Evolutionary conservation across 2,113 vertebrate species (phyloP).

Genomic region (Erythrocercus mccallii): DNA sequence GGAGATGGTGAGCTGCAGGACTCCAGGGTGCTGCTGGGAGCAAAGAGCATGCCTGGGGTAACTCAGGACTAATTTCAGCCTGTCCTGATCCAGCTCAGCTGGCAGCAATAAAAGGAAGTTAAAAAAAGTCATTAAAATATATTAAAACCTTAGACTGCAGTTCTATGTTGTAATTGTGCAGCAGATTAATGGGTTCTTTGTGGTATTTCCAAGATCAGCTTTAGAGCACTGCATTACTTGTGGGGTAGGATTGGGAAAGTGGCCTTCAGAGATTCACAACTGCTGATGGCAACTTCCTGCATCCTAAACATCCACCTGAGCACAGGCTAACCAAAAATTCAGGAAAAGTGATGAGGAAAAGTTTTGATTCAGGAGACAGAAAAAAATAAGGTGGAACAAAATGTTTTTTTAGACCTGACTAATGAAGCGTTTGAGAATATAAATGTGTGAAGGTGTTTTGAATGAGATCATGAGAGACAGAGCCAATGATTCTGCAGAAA

Average conservation of each 20-base stretch:
- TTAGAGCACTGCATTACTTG: not conserved
- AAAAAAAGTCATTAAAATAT: not conserved
- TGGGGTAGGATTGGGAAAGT: not conserved
- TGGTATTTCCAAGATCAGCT: not conserved
- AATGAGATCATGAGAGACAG: not conserved
- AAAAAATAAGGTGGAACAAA: not conserved
- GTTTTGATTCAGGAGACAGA: not conserved
- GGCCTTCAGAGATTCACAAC: not conserved
- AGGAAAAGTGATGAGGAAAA: not conserved
- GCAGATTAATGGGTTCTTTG: not conserved
- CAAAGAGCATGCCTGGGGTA: not conserved
- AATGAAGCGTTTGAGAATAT: not conserved
- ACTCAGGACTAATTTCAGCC: not conserved
- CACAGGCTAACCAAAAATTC: not conserved
- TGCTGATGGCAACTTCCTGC: not conserved
- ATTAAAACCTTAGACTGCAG: not conserved
- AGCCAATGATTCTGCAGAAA: not conserved
- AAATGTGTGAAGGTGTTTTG: not conserved
- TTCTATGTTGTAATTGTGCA: not conserved
- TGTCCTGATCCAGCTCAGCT: not conserved
- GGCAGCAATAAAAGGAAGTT: not conserved
- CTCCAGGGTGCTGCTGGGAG: accelerated
- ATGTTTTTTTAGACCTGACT: not conserved
- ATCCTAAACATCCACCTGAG: not conserved
- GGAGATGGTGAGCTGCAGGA: not conserved